These are phyloP conservation scores for Nestor notabilis DNA, from an alignment of 2,113 vertebrate genomes.

Conservation along the genomic window DNA sequence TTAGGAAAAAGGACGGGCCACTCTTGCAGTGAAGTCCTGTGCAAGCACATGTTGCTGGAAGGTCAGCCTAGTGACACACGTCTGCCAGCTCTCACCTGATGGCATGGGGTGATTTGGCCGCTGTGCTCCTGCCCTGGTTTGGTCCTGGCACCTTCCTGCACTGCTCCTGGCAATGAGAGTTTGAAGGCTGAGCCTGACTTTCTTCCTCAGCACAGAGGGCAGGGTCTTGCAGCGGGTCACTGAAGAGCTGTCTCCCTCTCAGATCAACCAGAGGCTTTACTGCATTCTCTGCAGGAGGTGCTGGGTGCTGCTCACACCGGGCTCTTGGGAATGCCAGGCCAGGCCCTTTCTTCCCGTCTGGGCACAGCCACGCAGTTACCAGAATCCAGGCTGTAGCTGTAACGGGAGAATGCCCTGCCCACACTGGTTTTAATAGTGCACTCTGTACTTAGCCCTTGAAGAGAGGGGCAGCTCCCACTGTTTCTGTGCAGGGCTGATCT, in stretches of 20 bases:
- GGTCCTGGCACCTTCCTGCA: background rate
- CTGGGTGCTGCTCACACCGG: background rate
- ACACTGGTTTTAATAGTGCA: background rate
- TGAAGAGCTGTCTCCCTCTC: background rate
- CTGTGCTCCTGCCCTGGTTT: background rate
- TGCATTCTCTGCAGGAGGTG: background rate
- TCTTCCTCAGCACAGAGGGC: background rate
- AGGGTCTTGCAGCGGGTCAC: background rate
- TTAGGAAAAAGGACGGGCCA: background rate
- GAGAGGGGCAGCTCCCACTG: background rate
- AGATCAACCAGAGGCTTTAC: background rate
- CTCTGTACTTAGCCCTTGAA: background rate
- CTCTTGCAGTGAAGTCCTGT: background rate
- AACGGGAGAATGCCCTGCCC: background rate
- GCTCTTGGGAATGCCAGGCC: background rate
- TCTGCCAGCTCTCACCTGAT: background rate
- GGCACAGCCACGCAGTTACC: fast-evolving
- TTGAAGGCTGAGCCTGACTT: background rate
- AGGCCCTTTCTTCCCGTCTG: background rate
- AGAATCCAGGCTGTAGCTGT: background rate
- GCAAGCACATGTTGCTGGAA: background rate
- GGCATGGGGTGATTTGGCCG: background rate
- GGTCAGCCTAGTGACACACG: fast-evolving
- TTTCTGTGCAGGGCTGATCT: background rate
- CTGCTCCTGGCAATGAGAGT: background rate